These are phyloP conservation scores for Molanna angustata DNA, from an alignment of 2,888 invertebrate species.

Conservation along the genomic window DNA sequence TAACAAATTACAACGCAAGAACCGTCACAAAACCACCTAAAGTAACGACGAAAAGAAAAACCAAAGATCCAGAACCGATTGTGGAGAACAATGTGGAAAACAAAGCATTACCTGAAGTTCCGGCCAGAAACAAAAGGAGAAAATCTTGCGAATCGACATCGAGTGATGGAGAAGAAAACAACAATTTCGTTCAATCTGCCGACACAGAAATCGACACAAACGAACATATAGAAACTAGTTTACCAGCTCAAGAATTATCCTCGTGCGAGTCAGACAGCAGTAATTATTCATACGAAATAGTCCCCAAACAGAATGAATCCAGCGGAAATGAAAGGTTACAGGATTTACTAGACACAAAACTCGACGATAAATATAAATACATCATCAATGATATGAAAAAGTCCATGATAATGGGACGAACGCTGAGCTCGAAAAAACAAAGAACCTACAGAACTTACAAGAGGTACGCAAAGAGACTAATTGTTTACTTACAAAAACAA, in stretches of 20 bases:
- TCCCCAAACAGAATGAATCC: constrained; percentile 15
- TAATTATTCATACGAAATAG: constrained; percentile 31
- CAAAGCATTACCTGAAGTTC: constrained; percentile 35
- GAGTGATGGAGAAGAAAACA: constrained; percentile 50
- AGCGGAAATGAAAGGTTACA: constrained; percentile 39
- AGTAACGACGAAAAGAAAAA: constrained; percentile 43
- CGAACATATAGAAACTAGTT: constrained; percentile 18
- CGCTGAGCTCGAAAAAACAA: constrained; percentile 48
- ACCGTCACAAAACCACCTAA: constrained; percentile 50
- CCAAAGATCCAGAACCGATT: constrained; percentile 41
- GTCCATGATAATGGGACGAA: constrained; percentile 53
- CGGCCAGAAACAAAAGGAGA: constrained; percentile 35
- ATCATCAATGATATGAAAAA: constrained; percentile 57
- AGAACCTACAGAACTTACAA: constrained; percentile 53
- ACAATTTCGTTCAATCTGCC: constrained; percentile 10
- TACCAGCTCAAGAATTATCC: constrained; percentile 20
- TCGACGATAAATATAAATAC: constrained; percentile 55
- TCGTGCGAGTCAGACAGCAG: constrained; percentile 30
- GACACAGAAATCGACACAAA: constrained; percentile 4
- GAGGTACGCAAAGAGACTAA: constrained; percentile 51
- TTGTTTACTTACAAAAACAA: constrained; percentile 50
- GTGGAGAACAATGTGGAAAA: constrained; percentile 19
- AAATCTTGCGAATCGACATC: constrained; percentile 46
- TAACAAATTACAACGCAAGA: constrained; percentile 53
- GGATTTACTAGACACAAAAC: constrained; percentile 53